A percentile compares a stretch with the other conserved stretches of the same genome.
phyloP scores from a whole-genome alignment of 1,140 invertebrate genomes.

The Ptiloglossa arizonensis region DNA sequence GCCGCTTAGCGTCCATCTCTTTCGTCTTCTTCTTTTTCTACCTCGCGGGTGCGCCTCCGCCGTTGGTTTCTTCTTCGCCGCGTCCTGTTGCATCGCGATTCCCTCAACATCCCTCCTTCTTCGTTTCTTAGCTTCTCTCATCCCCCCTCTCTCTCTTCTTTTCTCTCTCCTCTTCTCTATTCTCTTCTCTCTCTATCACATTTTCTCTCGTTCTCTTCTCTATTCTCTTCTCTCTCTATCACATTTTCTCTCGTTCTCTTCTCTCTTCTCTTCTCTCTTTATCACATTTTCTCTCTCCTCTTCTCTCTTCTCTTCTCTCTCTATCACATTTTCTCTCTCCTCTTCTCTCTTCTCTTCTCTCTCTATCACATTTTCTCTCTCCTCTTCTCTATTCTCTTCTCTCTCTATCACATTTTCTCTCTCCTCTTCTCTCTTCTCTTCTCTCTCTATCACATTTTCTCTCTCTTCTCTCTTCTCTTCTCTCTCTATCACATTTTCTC shows the following conservation, averaged over 20 bases:
- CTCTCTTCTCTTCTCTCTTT: not conserved
- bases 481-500: no score
- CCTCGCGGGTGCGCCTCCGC: constrained; percentile 10
- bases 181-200: no score
- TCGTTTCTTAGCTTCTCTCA: no score
- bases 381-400: no score
- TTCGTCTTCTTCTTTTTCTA: constrained; percentile 19
- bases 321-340: no score
- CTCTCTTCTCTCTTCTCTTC: not conserved
- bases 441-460: no score
- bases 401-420: no score
- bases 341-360: not conserved
- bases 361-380: not conserved
- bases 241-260: no score
- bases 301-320: no score
- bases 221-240: no score
- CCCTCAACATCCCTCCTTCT: not conserved
- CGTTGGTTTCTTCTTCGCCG: constrained; percentile 11
- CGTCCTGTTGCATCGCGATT: constrained; percentile 15
- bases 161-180: no score
- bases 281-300: not conserved
- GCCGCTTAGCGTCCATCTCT: constrained; percentile 29
- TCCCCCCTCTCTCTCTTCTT: not conserved
- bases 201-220: not conserved
- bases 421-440: not conserved